Evolutionary conservation across 1,140 invertebrate genomes (phyloP).

Genomic region (Hycleus cichorii): DNA sequence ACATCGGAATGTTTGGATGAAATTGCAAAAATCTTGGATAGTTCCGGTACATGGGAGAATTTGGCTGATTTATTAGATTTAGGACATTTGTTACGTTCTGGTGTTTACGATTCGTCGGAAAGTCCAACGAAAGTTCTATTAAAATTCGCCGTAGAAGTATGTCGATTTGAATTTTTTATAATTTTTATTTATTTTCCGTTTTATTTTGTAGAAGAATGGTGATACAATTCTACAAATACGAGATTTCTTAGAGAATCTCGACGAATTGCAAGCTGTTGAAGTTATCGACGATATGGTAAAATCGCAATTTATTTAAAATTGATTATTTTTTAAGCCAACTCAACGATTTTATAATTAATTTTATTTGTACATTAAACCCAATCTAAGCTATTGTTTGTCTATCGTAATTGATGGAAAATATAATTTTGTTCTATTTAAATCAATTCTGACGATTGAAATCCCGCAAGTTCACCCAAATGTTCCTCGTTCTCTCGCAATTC

Average conservation of each 20-base stretch:
- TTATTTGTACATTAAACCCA: no score
- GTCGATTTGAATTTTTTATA: not conserved
- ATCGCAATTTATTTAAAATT: not conserved
- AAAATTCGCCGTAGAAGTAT: constrained; percentile 27
- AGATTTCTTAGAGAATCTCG: constrained; percentile 33
- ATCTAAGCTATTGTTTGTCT: no score
- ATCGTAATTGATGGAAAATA: no score
- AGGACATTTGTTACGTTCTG: constrained; percentile 24
- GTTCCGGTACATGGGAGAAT: constrained; percentile 23
- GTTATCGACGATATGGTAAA: constrained; percentile 31
- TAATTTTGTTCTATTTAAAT: no score
- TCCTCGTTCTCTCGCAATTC: no score
- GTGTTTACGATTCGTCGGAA: constrained; percentile 13
- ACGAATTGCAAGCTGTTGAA: constrained; percentile 26
- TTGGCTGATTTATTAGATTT: constrained; percentile 30
- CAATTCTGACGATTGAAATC: no score
- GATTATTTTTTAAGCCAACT: no score
- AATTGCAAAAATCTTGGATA: constrained; percentile 27
- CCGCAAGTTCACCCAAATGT: no score
- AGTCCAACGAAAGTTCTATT: constrained; percentile 27
- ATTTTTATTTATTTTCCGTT: not conserved
- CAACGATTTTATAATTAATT: no score
- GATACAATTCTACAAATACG: constrained; percentile 28
- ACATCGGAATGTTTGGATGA: constrained; percentile 25
- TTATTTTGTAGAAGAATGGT: constrained; percentile 23